Evolutionary conservation across 2,113 vertebrate species (phyloP).

Genomic region (Gavialis gangeticus): DNA sequence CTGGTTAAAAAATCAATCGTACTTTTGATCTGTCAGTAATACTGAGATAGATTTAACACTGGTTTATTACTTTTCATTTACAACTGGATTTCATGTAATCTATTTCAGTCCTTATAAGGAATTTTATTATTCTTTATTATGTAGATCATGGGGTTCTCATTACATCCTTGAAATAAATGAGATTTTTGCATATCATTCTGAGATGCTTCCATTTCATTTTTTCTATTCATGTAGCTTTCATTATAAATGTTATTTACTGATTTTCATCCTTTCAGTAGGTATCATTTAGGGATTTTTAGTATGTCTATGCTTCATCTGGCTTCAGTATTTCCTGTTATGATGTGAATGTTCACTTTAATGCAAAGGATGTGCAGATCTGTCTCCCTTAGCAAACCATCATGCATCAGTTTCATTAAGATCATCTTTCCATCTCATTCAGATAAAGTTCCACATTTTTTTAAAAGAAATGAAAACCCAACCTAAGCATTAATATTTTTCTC

Average conservation of each 20-base stretch:
- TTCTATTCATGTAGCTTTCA: background rate
- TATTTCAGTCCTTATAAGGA: background rate
- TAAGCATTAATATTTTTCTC: background rate
- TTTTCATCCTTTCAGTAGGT: background rate
- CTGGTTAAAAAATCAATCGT: background rate
- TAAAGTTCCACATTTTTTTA: background rate
- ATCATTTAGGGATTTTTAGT: background rate
- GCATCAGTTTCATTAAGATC: conserved; percentile 49
- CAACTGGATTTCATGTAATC: background rate
- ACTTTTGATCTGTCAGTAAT: background rate
- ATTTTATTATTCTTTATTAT: background rate
- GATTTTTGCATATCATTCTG: background rate
- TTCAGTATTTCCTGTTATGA: conserved; percentile 9
- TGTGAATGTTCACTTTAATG: background rate
- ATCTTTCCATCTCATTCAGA: background rate
- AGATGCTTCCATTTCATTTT: background rate
- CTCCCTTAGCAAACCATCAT: conserved; percentile 45
- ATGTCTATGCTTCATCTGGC: background rate
- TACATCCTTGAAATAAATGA: background rate
- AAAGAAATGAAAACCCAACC: background rate
- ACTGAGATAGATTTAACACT: background rate
- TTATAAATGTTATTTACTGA: background rate
- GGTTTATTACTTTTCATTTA: background rate
- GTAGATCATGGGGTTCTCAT: background rate
- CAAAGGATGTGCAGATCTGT: conserved; percentile 56